phyloP scores from a whole-genome alignment of 2,888 invertebrate species.

The Acleris literana region DNA sequence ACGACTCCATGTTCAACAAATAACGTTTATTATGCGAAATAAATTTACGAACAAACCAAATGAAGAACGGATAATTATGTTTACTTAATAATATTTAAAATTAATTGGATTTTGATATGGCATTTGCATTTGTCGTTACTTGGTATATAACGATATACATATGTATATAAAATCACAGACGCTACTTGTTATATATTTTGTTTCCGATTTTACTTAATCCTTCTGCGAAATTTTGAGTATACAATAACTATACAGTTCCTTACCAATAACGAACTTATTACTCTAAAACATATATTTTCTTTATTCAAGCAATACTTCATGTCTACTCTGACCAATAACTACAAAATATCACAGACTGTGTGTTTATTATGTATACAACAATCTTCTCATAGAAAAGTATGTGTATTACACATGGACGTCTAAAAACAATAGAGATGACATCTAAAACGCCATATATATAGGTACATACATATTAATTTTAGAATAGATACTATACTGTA shows the following conservation, averaged over 20 bases:
- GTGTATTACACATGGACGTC: conserved; percentile 83
- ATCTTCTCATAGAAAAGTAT: conserved; percentile 82
- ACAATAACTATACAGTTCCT: conserved; percentile 75
- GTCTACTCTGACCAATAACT: conserved; percentile 81
- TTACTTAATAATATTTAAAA: conserved; percentile 70
- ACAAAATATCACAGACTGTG: conserved; percentile 84
- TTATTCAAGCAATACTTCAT: conserved; percentile 81
- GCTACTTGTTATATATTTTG: conserved; percentile 62
- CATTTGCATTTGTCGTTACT: conserved; percentile 72
- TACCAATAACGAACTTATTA: conserved; percentile 77
- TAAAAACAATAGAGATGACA: conserved; percentile 80
- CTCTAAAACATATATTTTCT: conserved; percentile 77
- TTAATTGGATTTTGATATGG: conserved; percentile 80
- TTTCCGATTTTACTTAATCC: conserved; percentile 58
- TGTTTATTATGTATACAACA: conserved; percentile 82
- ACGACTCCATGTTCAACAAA: conserved; percentile 15
- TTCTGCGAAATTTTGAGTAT: conserved; percentile 69
- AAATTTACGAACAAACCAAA: conserved; percentile 55
- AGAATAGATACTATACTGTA: conserved; percentile 68
- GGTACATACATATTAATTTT: conserved; percentile 48
- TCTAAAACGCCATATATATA: conserved; percentile 63
- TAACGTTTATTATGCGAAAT: conserved; percentile 48
- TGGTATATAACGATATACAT: conserved; percentile 73
- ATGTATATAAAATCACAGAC: conserved; percentile 76
- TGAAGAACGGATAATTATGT: conserved; percentile 46